phyloP scores from a whole-genome alignment of 2,797 vertebrate species.

The Cyprinella venusta region DNA sequence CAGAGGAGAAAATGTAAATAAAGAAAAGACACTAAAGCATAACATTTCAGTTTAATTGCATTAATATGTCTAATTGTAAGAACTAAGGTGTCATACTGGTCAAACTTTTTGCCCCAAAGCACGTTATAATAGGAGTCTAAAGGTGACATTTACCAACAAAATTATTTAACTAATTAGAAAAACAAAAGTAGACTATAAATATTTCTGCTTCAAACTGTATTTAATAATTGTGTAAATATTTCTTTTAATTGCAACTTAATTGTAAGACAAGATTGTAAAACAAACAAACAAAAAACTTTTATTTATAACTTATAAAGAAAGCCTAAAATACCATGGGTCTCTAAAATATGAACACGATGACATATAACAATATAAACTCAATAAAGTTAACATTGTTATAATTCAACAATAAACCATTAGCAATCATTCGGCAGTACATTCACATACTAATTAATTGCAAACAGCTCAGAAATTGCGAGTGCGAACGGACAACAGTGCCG shows the following conservation, averaged over 20 bases:
- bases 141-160: not conserved
- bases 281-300: not conserved
- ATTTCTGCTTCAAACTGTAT: not conserved
- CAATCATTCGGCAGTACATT: not conserved
- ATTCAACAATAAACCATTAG: not conserved
- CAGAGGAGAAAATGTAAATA: constrained; percentile 7
- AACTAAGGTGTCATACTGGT: not conserved
- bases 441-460: not conserved
- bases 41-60: too few species aligned
- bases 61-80: not conserved
- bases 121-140: too few species aligned
- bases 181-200: not conserved
- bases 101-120: not conserved
- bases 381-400: not conserved
- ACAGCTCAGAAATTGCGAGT: not conserved
- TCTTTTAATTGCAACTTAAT: not conserved
- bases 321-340: not conserved
- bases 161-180: not conserved
- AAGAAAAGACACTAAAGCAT: too few species aligned
- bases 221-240: not conserved
- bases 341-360: not conserved
- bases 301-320: not conserved
- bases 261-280: not conserved
- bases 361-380: too few species aligned
- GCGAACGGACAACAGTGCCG: not conserved